phyloP scores from a whole-genome alignment of 2,113 vertebrate species.

The Prinia subflava region DNA sequence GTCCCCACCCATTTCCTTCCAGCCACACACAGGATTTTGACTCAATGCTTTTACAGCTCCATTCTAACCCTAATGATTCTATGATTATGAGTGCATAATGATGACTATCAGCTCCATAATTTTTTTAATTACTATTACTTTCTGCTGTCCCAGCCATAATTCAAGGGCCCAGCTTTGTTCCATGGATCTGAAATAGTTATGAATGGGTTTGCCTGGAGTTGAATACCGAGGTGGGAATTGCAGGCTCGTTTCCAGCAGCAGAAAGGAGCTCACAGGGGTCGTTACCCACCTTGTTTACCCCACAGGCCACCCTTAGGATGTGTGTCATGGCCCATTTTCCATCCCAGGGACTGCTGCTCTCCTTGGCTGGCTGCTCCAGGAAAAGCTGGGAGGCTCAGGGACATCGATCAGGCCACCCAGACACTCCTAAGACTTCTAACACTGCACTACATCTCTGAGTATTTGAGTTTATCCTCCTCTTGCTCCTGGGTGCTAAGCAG shows the following conservation, averaged over 20 bases:
- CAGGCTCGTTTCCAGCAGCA: not conserved
- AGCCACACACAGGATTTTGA: not conserved
- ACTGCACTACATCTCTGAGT: not conserved
- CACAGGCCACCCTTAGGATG: not conserved
- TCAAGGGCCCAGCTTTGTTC: conserved; percentile 34
- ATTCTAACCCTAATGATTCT: not conserved
- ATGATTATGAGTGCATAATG: conserved; percentile 12
- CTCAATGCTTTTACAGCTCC: not conserved
- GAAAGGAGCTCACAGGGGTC: not conserved
- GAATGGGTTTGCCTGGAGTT: not conserved
- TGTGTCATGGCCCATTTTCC: not conserved
- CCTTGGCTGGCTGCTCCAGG: not conserved
- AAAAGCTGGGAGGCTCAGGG: not conserved
- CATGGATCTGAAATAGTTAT: not conserved
- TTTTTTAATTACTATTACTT: not conserved
- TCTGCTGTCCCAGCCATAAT: not conserved
- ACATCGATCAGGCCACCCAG: not conserved
- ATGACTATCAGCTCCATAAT: not conserved
- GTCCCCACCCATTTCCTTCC: accelerated
- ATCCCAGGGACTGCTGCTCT: not conserved
- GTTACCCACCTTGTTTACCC: not conserved
- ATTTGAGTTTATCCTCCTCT: not conserved
- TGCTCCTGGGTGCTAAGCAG: not conserved
- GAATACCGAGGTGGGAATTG: not conserved
- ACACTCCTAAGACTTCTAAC: not conserved